phyloP scores from a whole-genome alignment of 2,888 invertebrate genomes.

The Dorcus parallelipipedus region DNA sequence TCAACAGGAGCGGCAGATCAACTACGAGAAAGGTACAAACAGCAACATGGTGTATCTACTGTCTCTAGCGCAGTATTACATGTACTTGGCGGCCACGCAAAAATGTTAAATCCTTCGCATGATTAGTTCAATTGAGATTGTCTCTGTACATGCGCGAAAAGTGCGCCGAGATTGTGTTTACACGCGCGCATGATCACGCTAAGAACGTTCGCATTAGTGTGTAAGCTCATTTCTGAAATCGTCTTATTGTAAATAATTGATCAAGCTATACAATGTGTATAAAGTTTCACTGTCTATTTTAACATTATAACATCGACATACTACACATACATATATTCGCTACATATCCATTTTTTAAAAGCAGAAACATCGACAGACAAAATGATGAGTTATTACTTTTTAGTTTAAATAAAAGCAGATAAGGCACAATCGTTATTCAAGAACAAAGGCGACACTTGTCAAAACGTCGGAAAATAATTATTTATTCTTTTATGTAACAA shows the following conservation, averaged over 20 bases:
- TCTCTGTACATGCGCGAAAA: background rate
- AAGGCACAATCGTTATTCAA: too few relatives aligned
- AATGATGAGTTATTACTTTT: background rate
- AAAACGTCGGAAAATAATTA: too few relatives aligned
- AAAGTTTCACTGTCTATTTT: constrained; percentile 8
- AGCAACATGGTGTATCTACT: constrained; percentile 51
- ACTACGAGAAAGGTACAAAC: constrained; percentile 90
- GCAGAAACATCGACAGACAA: background rate
- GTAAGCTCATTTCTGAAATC: constrained; percentile 5
- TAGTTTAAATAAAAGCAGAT: too few relatives aligned
- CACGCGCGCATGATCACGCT: constrained; percentile 8
- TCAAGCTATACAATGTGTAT: constrained; percentile 6
- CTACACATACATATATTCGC: background rate
- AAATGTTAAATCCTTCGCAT: constrained; percentile 40
- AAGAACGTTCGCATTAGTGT: constrained; percentile 4
- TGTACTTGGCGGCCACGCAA: constrained; percentile 50
- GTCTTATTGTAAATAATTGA: constrained; percentile 13
- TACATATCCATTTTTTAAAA: constrained; percentile 1
- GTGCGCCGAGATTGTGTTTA: constrained; percentile 4
- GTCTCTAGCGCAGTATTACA: constrained; percentile 50
- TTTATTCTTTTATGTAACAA: too few relatives aligned
- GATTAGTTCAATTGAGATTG: background rate
- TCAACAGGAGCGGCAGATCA: constrained; percentile 93
- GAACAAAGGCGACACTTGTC: too few relatives aligned
- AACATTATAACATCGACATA: background rate